A percentile compares a stretch with the other conserved stretches of the same genome.
These are phyloP conservation scores for Pseudorhombus dupliciocellatus DNA, from an alignment of 2,113 vertebrate genomes.

Conservation along the genomic window DNA sequence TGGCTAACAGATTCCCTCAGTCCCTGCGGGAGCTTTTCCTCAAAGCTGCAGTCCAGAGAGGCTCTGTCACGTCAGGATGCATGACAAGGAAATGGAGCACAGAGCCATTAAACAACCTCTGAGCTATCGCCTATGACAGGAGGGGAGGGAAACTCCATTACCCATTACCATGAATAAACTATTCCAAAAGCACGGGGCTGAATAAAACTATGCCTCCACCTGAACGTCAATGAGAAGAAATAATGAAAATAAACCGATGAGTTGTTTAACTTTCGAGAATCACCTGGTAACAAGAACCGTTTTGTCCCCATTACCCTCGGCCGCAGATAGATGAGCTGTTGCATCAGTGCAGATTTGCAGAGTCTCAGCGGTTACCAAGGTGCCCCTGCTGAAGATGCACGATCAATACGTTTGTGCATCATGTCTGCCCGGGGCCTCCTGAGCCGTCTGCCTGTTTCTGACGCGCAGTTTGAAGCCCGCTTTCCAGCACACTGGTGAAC, in stretches of 20 bases:
- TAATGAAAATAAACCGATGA: constrained; percentile 10
- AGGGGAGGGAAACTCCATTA: constrained; percentile 20
- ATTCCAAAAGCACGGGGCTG: constrained; percentile 16
- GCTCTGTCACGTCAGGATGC: constrained; percentile 48
- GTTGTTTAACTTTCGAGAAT: background rate
- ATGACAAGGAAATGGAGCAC: constrained; percentile 63
- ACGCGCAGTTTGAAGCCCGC: constrained; percentile 43
- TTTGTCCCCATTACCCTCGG: background rate
- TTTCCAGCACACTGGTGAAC: constrained; percentile 48
- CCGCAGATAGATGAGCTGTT: background rate
- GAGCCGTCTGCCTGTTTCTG: constrained; percentile 39
- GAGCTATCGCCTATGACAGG: constrained; percentile 22
- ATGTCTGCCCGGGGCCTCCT: constrained; percentile 34
- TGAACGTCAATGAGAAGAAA: constrained; percentile 2
- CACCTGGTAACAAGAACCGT: background rate
- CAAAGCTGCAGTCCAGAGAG: constrained; percentile 39
- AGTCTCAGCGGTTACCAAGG: background rate
- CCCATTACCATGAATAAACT: constrained; percentile 18
- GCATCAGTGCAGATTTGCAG: background rate
- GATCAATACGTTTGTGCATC: constrained; percentile 53
- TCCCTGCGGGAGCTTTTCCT: constrained; percentile 52
- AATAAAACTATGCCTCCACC: constrained; percentile 11
- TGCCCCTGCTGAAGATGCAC: constrained; percentile 7
- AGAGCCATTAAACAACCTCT: constrained; percentile 51
- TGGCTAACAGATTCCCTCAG: constrained; percentile 74